phyloP scores from a whole-genome alignment of 2,797 vertebrate species.

The Sternotherus odoratus region DNA sequence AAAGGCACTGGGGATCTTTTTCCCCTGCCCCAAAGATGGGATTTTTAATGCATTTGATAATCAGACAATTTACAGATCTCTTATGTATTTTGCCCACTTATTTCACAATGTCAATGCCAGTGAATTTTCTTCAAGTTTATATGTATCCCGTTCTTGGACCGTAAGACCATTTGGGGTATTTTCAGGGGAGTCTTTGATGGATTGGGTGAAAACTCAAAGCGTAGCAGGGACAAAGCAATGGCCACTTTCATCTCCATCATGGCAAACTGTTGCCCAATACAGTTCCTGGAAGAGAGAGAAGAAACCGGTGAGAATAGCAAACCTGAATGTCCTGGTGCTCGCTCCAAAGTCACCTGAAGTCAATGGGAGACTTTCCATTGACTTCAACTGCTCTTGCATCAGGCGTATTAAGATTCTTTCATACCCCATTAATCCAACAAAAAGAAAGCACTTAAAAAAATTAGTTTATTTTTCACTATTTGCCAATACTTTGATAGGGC shows the following conservation, averaged over 20 bases:
- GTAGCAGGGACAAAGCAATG: slow-evolving; percentile 81
- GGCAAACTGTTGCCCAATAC: slow-evolving; percentile 91
- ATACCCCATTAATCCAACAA: not conserved
- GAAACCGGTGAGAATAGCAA: not conserved
- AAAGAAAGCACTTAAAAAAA: not conserved
- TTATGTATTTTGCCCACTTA: not conserved
- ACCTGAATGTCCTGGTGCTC: not conserved
- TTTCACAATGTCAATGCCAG: not conserved
- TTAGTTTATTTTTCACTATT: not conserved
- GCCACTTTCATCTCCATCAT: slow-evolving; percentile 91
- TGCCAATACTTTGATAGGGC: not conserved
- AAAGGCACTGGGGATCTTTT: not conserved
- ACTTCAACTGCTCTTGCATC: not conserved
- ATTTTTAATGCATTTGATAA: not conserved
- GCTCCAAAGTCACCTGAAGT: not conserved
- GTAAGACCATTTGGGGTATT: slow-evolving; percentile 81
- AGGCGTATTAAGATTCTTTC: not conserved
- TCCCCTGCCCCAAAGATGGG: not conserved
- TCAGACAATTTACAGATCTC: not conserved
- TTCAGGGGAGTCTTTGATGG: slow-evolving; percentile 76
- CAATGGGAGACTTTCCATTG: not conserved
- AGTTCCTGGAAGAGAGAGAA: slow-evolving; percentile 81
- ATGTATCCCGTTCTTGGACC: slow-evolving; percentile 87
- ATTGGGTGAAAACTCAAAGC: slow-evolving; percentile 83
- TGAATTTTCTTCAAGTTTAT: slow-evolving; percentile 64